These are phyloP conservation scores for Porites cylindrica DNA, from an alignment of 92 coral and sea anemone genomes.

Conservation along the genomic window DNA sequence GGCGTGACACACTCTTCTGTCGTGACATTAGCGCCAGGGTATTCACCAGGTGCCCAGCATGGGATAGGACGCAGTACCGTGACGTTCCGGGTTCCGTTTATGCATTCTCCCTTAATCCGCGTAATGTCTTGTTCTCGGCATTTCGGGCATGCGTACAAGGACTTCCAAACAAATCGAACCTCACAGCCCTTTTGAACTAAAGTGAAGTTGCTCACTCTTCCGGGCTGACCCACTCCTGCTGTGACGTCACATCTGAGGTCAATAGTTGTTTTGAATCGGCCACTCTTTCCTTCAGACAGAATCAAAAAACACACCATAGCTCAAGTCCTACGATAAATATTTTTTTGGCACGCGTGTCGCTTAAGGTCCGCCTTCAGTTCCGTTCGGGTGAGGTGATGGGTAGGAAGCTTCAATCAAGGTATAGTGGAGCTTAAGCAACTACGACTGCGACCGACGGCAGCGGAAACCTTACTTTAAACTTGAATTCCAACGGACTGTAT, in stretches of 20 bases:
- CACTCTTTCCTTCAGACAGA: background rate
- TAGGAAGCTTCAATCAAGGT: no score
- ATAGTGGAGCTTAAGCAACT: no score
- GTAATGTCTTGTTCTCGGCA: slow-evolving; percentile 72
- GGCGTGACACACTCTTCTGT: slow-evolving; percentile 26
- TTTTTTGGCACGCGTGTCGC: no score
- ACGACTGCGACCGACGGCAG: no score
- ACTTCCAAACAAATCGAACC: slow-evolving; percentile 77
- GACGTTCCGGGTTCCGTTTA: slow-evolving; percentile 67
- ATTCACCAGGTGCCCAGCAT: slow-evolving; percentile 77
- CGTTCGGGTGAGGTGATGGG: no score
- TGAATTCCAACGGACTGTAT: no score
- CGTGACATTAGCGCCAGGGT: background rate
- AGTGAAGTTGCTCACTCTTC: slow-evolving; percentile 76
- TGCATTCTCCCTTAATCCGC: slow-evolving; percentile 63
- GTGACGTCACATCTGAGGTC: slow-evolving; percentile 78
- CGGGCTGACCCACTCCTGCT: slow-evolving; percentile 88
- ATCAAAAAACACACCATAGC: background rate
- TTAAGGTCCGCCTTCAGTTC: no score
- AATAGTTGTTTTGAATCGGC: slow-evolving; percentile 48
- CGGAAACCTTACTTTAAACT: no score
- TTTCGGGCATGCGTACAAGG: slow-evolving; percentile 88
- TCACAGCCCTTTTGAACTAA: slow-evolving; percentile 33
- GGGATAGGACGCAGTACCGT: slow-evolving; percentile 54
- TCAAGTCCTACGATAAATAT: background rate